Evolutionary conservation across 2,113 vertebrate species (phyloP), one percentile per base, ranked within the genome.

Genomic region (Fulmarus glacialis): DNA sequence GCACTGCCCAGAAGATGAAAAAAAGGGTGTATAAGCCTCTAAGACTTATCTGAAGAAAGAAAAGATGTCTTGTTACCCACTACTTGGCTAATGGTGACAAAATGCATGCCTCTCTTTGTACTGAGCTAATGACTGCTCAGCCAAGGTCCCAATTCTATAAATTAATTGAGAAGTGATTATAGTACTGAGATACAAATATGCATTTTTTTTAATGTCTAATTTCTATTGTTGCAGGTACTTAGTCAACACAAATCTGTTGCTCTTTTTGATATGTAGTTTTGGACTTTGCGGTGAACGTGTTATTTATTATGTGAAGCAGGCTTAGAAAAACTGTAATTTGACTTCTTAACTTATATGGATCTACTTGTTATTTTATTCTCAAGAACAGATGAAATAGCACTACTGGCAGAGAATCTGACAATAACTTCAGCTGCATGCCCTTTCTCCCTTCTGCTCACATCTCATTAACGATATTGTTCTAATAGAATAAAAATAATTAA

Each of bases 401-500:
- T 87, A n/a, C 42, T 72, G 78, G 89, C 23, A 95, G 68, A 79
- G 47, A 68, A 20, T 70, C 45, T 95, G 56, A 78, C 68, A 78
- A n/a, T 59, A 82, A 73, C 18, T 93, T 89, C 52, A 75, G 64
- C 80, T 84, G 34, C 52, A 38, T 67, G 27, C 8, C 40, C 53
- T 38, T 77, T 89, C 45, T 89, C 52, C 42, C 36, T 86, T 81
- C 75, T 77, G 24, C 66, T 88, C 45, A 66, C 40, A 83, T 91
- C 58, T 93, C 71, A 64, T 90, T 42, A 93, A 53, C 8, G n/a
- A 78, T 93, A 53, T 52, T 71, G 62, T 70, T 96, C 89, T 90
- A 89, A 91, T 66, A 96, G 78, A 58, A 82, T 89, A 87, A 92
- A 97, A 98, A 94, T 94, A 96, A 67, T 96, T 86, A 94, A 56